Percentiles rank a stretch among this genome's conserved stretches.
Evolutionary conservation across 2,888 invertebrate species (phyloP).

Genomic region (Pollenia amentaria): DNA sequence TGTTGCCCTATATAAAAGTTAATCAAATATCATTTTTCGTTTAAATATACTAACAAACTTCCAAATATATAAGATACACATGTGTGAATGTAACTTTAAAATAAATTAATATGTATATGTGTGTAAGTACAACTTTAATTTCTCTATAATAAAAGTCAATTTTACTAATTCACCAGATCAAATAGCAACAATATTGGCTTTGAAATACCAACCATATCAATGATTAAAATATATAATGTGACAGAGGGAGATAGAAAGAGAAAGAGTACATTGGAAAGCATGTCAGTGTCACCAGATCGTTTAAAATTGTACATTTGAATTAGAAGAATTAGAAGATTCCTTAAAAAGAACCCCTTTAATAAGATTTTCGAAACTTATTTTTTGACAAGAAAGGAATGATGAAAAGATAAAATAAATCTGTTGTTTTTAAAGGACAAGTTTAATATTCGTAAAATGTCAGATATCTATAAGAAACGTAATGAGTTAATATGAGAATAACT

Average conservation of each 20-base stretch:
- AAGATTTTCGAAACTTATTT: too few relatives aligned
- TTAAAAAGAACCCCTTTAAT: too few relatives aligned
- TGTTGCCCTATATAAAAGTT: constrained; percentile 28
- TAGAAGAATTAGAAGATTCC: too few relatives aligned
- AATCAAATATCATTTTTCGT: constrained; percentile 53
- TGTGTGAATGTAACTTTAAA: constrained; percentile 15
- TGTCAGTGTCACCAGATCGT: too few relatives aligned
- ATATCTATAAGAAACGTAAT: too few relatives aligned
- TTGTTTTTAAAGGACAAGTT: too few relatives aligned
- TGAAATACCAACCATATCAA: constrained; percentile 24
- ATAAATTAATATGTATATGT: constrained; percentile 40
- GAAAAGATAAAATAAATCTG: too few relatives aligned
- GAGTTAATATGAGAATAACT: too few relatives aligned
- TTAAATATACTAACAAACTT: background rate
- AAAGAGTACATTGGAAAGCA: background rate
- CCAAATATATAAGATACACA: background rate
- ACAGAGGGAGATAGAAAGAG: too few relatives aligned
- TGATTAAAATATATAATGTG: constrained; percentile 24
- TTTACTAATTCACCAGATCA: constrained; percentile 52
- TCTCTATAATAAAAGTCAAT: constrained; percentile 16
- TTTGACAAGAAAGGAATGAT: too few relatives aligned
- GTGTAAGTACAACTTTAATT: constrained; percentile 13
- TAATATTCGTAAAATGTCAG: too few relatives aligned
- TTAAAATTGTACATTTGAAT: too few relatives aligned
- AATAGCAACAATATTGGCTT: constrained; percentile 27